A percentile compares a stretch with the other conserved stretches of the same genome.
phyloP scores from a whole-genome alignment of 2,113 vertebrate species.

The Rhabdornis inornatus region DNA sequence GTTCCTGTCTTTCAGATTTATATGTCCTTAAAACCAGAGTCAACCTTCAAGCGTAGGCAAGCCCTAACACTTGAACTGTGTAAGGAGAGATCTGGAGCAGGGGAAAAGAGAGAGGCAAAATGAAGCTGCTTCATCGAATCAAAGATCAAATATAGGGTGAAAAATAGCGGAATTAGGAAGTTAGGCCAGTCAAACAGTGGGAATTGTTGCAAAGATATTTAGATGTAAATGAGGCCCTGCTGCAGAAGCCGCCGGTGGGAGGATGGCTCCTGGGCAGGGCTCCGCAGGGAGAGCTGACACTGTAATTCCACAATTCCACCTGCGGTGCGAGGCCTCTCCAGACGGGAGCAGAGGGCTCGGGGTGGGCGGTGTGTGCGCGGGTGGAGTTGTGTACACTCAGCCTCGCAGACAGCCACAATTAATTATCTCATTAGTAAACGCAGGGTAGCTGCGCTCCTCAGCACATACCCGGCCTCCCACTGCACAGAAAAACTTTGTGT shows the following conservation, averaged over 20 bases:
- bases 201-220: neutral
- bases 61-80: neutral
- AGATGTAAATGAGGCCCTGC: neutral
- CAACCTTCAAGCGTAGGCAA: neutral
- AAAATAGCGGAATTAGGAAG: neutral
- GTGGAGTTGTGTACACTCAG: slow-evolving; percentile 8
- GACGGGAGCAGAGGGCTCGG: neutral
- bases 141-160: neutral
- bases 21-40: neutral
- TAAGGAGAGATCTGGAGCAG: neutral
- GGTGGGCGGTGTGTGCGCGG: neutral
- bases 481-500: neutral
- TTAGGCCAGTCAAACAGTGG: neutral
- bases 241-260: neutral
- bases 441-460: neutral
- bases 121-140: neutral
- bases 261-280: neutral
- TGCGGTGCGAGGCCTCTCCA: neutral
- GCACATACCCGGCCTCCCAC: slow-evolving; percentile 28
- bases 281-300: neutral
- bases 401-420: slow-evolving; percentile 19
- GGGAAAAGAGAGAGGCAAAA: neutral
- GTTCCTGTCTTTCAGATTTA: neutral
- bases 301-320: neutral
- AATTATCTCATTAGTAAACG: slow-evolving; percentile 29